A percentile compares a stretch with the other conserved stretches of the same genome.
Conservation (phyloP, 2,113 vertebrate species). For the Periophthalmodon schlosseri region DNA sequence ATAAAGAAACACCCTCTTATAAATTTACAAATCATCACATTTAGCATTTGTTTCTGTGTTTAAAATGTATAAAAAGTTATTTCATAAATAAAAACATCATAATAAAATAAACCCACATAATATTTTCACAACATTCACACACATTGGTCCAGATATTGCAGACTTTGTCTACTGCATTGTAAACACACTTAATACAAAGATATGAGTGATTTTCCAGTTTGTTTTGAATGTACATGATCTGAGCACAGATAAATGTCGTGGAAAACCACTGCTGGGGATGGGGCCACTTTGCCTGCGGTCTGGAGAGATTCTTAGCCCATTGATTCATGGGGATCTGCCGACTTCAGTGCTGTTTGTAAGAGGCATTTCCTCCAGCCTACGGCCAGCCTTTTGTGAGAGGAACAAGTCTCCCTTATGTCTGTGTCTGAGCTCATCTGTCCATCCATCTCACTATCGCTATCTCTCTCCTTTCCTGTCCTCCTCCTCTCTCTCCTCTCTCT, state of each 20-base stretch:
- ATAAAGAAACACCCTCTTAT: neutral
- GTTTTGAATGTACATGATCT: slow-evolving; percentile 44
- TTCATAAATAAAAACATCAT: slow-evolving; percentile 26
- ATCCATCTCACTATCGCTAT: slow-evolving; percentile 58
- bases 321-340: slow-evolving; percentile 70
- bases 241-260: slow-evolving; percentile 54
- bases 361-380: slow-evolving; percentile 77
- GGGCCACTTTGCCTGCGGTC: slow-evolving; percentile 59
- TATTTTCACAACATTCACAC: slow-evolving; percentile 15
- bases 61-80: slow-evolving; percentile 34
- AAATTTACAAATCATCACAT: neutral
- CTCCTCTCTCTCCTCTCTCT: slow-evolving; percentile 36
- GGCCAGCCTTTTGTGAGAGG: slow-evolving; percentile 70
- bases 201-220: neutral
- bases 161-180: slow-evolving; percentile 5
- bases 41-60: neutral
- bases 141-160: slow-evolving; percentile 11
- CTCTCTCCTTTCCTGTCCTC: slow-evolving; percentile 16
- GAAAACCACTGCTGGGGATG: slow-evolving; percentile 41
- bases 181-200: slow-evolving; percentile 17
- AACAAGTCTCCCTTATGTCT: slow-evolving; percentile 73
- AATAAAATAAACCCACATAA: slow-evolving; percentile 8
- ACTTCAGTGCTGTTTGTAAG: slow-evolving; percentile 67
- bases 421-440: slow-evolving; percentile 72
- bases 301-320: slow-evolving; percentile 60